Evolutionary conservation across 2,888 invertebrate genomes (phyloP).

Genomic region (Ophioninae sp.): DNA sequence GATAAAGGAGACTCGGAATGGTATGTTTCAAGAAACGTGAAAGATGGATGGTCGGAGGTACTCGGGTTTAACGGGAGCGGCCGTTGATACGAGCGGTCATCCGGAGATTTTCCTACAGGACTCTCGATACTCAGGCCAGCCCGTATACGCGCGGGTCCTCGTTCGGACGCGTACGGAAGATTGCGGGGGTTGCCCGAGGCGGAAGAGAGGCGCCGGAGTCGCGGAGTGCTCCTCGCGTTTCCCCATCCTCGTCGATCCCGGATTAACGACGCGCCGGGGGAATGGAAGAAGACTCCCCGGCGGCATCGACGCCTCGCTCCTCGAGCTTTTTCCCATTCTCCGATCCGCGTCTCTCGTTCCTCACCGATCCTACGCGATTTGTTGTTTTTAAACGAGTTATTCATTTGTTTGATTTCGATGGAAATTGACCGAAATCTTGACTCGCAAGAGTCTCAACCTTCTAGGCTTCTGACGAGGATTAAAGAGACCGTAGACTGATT

Average conservation of each 20-base stretch:
- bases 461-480: too few species aligned
- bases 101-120: not conserved
- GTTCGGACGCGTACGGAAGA: not conserved
- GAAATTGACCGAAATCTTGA: too few species aligned
- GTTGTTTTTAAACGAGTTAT: too few species aligned
- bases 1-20: not conserved
- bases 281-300: slow-evolving; percentile 13
- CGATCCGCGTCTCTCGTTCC: slow-evolving; percentile 16
- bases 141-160: not conserved
- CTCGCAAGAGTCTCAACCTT: too few species aligned
- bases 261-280: slow-evolving; percentile 38
- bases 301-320: not conserved
- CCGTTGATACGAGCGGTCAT: not conserved
- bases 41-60: not conserved
- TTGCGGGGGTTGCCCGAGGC: slow-evolving; percentile 42
- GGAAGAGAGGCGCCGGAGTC: slow-evolving; percentile 20
- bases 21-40: not conserved
- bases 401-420: too few species aligned
- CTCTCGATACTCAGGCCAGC: not conserved
- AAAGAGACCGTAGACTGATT: too few species aligned
- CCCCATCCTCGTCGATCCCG: slow-evolving; percentile 35
- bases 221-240: slow-evolving; percentile 38
- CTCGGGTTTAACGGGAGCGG: not conserved
- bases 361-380: slow-evolving; percentile 12
- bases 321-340: slow-evolving; percentile 33